Evolutionary conservation across 37 sponge, comb jelly and placozoan species (phyloP).

Genomic region (Geodia barretti): DNA sequence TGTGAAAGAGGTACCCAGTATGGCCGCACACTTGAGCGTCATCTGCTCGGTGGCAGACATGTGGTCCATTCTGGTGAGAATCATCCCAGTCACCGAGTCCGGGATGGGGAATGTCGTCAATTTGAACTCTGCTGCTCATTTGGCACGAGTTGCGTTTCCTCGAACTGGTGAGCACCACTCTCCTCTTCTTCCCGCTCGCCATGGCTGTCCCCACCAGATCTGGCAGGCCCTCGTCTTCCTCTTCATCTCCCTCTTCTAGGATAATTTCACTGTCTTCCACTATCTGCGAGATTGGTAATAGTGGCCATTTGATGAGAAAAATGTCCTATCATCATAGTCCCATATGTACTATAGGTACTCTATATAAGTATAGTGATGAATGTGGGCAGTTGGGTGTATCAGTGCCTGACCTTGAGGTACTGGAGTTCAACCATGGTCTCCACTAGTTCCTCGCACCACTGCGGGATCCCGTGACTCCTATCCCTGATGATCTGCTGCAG

Average conservation of each 20-base stretch:
- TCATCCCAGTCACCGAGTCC: slow-evolving; percentile 81
- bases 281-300: too few relatives aligned
- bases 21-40: slow-evolving; percentile 90
- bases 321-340: not conserved
- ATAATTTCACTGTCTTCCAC: slow-evolving; percentile 6
- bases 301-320: too few relatives aligned
- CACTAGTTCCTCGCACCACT: slow-evolving; percentile 88
- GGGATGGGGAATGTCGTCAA: slow-evolving; percentile 51
- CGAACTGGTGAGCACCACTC: not conserved
- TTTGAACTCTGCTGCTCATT: not conserved
- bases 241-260: slow-evolving; percentile 14
- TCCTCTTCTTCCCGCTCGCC: not conserved
- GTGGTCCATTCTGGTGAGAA: slow-evolving; percentile 82
- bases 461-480: slow-evolving; percentile 82
- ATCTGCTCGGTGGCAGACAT: slow-evolving; percentile 78
- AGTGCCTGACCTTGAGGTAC: slow-evolving; percentile 48
- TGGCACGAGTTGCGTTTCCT: not conserved
- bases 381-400: not conserved
- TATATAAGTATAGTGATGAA: not conserved
- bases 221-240: not conserved
- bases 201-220: not conserved
- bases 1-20: slow-evolving; percentile 73
- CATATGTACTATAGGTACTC: not conserved
- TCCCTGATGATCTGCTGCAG: slow-evolving; percentile 67
- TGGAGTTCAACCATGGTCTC: slow-evolving; percentile 77